phyloP scores from a whole-genome alignment of 2,113 vertebrate genomes.

The Sinocyclocheilus maitianheensis region DNA sequence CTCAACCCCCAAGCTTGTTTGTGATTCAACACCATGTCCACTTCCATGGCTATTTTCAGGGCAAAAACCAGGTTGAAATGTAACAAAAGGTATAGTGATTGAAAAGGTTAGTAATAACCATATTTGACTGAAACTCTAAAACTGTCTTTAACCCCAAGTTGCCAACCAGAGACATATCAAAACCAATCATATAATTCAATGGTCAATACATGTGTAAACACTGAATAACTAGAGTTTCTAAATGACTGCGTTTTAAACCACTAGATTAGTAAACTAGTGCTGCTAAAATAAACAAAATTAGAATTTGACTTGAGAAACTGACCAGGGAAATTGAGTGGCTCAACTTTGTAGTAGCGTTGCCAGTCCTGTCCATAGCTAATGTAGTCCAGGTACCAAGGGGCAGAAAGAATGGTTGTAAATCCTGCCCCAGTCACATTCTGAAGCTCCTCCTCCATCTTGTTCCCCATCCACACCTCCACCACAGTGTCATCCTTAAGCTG shows the following conservation, averaged over 20 bases:
- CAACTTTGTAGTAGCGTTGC: slow-evolving; percentile 85
- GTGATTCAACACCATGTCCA: background rate
- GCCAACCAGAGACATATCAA: background rate
- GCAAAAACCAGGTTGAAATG: background rate
- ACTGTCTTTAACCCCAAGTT: too few relatives aligned
- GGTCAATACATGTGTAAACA: background rate
- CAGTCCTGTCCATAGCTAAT: slow-evolving; percentile 94
- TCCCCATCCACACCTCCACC: slow-evolving; percentile 87
- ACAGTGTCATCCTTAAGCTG: slow-evolving; percentile 85
- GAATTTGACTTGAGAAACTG: slow-evolving; percentile 64
- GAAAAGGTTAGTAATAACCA: too few relatives aligned
- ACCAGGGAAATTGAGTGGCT: slow-evolving; percentile 90
- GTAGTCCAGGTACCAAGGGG: slow-evolving; percentile 95
- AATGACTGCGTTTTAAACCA: background rate
- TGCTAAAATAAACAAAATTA: slow-evolving; percentile 3
- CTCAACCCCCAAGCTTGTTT: background rate
- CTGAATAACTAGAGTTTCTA: background rate
- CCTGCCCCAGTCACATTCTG: slow-evolving; percentile 79
- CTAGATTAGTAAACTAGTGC: background rate
- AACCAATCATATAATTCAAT: background rate
- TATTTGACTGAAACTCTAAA: too few relatives aligned
- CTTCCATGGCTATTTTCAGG: background rate
- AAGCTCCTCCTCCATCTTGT: slow-evolving; percentile 68
- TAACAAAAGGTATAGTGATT: background rate
- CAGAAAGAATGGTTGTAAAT: slow-evolving; percentile 82